These are phyloP conservation scores for Chelonus formosanus DNA, from an alignment of 2,888 invertebrate genomes.

Conservation along the genomic window DNA sequence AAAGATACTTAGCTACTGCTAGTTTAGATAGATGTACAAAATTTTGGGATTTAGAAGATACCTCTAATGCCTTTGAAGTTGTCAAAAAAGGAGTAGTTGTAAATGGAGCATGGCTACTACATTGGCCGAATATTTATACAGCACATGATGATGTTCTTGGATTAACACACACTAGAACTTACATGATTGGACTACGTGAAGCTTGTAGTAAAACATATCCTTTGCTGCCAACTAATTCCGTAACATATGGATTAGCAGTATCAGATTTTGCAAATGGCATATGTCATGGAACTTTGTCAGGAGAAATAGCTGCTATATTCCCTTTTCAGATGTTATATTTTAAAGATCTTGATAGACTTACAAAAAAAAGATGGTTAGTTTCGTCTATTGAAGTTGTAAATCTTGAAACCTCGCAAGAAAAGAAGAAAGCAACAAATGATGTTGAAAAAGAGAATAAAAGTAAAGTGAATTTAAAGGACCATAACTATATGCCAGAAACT, in stretches of 20 bases:
- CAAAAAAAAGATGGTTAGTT: constrained; percentile 49
- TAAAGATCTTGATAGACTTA: constrained; percentile 51
- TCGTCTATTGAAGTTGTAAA: constrained; percentile 53
- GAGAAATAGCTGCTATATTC: constrained; percentile 67
- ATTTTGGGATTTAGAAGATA: constrained; percentile 74
- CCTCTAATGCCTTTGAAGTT: constrained; percentile 58
- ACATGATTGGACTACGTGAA: constrained; percentile 60
- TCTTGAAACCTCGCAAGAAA: constrained; percentile 37
- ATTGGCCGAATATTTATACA: constrained; percentile 67
- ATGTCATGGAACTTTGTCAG: constrained; percentile 67
- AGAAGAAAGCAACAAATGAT: constrained; percentile 6
- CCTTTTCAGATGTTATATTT: constrained; percentile 62
- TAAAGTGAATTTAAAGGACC: constrained; percentile 44
- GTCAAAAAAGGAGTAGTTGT: constrained; percentile 64
- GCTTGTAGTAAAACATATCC: constrained; percentile 57
- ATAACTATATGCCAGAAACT: constrained; percentile 53
- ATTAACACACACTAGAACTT: constrained; percentile 57
- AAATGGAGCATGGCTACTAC: constrained; percentile 67
- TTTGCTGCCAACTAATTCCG: constrained; percentile 63
- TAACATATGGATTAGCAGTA: constrained; percentile 61
- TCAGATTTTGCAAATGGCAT: constrained; percentile 68
- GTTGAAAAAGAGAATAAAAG: constrained; percentile 30
- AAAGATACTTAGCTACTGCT: constrained; percentile 73
- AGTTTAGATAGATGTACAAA: constrained; percentile 74
- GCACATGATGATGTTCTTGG: constrained; percentile 64